Percentiles rank a stretch among this genome's conserved stretches.
Conservation (phyloP, 2,113 vertebrate genomes). For the Pseudorectes ferrugineus region DNA sequence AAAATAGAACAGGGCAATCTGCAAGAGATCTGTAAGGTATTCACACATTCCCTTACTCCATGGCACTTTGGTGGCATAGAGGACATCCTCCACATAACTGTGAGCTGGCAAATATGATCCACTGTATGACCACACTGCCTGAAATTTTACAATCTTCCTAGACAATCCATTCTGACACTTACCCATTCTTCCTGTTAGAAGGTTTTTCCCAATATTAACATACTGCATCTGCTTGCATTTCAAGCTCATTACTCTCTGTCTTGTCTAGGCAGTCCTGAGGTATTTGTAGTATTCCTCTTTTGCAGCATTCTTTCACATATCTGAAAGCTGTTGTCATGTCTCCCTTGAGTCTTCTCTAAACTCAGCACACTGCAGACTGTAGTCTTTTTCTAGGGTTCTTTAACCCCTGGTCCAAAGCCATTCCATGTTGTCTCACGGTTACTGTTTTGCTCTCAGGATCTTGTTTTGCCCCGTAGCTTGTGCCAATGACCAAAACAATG, state of each 20-base stretch:
- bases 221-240: background rate
- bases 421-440: background rate
- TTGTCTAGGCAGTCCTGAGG: background rate
- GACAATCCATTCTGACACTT: background rate
- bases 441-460: background rate
- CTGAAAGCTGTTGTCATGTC: background rate
- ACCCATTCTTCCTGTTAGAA: background rate
- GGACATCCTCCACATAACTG: rapidly evolving
- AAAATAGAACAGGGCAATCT: background rate
- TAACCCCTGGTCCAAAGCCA: rapidly evolving
- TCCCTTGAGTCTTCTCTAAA: background rate
- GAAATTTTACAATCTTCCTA: background rate
- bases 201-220: background rate
- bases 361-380: background rate
- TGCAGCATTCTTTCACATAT: background rate
- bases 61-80: background rate
- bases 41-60: background rate
- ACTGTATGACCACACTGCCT: background rate
- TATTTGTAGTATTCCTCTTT: background rate
- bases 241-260: background rate
- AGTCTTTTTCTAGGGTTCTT: background rate
- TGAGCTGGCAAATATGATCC: background rate
- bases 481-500: background rate
- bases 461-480: background rate
- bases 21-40: background rate